Evolutionary conservation across 1,140 invertebrate species (phyloP).

Genomic region (Diorhabda carinulata): DNA sequence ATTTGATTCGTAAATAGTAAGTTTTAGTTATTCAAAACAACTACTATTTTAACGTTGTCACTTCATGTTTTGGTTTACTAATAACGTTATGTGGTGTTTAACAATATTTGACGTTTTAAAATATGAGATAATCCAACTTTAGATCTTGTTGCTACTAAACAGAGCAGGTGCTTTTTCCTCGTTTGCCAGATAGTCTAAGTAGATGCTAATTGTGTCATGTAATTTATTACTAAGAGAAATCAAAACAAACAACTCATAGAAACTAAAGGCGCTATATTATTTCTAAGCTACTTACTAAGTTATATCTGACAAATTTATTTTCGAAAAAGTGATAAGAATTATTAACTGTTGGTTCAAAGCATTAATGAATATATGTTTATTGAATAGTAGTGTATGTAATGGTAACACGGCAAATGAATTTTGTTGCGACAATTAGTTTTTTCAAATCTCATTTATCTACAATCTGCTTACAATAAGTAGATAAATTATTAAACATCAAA

Average conservation of each 20-base stretch:
- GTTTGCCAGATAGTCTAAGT: constrained; percentile 17
- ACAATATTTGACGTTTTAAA: constrained; percentile 17
- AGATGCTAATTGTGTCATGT: constrained; percentile 9
- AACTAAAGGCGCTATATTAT: not conserved
- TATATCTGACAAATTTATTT: no score
- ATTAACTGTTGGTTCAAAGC: no score
- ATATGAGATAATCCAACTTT: constrained; percentile 23
- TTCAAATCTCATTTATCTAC: no score
- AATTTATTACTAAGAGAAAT: constrained; percentile 16
- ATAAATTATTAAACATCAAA: no score
- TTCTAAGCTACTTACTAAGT: not conserved
- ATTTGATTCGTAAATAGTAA: no score
- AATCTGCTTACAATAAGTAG: no score
- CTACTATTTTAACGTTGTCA: not conserved
- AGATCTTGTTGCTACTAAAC: constrained; percentile 19
- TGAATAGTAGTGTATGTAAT: no score
- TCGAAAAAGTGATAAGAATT: no score
- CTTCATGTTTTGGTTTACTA: not conserved
- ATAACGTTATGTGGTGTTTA: not conserved
- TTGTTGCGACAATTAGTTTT: no score
- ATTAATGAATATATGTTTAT: no score
- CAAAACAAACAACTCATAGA: constrained; percentile 13
- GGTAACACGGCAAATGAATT: no score
- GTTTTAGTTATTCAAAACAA: no score
- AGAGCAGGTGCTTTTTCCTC: constrained; percentile 19